Percentiles rank a stretch among this genome's conserved stretches.
Evolutionary conservation across 2,797 vertebrate genomes (phyloP).

Genomic region (Phoxinus dragarum): DNA sequence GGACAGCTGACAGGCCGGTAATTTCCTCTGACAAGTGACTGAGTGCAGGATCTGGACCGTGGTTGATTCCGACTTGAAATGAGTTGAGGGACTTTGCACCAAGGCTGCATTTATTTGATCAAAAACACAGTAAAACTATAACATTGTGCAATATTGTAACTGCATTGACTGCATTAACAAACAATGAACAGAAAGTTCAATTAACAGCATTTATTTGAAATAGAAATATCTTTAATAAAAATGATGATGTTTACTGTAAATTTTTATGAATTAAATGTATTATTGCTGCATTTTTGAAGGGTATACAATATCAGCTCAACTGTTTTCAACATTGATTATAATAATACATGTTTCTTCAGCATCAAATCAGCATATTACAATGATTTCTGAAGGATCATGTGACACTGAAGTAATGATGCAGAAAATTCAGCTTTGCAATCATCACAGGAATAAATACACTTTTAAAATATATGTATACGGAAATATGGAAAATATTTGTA

Average conservation of each 20-base stretch:
- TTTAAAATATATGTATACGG: no score
- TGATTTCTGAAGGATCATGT: background rate
- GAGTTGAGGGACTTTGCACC: conserved; percentile 48
- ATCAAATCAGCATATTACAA: background rate
- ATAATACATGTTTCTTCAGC: background rate
- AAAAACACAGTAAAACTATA: background rate
- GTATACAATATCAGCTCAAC: background rate
- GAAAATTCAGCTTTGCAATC: background rate
- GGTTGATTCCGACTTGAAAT: conserved; percentile 57
- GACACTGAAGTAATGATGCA: background rate
- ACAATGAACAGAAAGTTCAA: no score
- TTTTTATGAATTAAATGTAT: background rate
- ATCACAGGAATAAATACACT: background rate
- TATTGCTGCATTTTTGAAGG: background rate
- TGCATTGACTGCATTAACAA: no score
- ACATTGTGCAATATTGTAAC: background rate
- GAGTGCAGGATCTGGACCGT: conserved; percentile 70
- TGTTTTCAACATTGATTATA: background rate
- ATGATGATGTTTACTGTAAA: background rate
- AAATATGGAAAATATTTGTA: no score
- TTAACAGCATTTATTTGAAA: background rate
- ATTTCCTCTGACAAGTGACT: conserved; percentile 78
- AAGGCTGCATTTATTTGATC: conserved; percentile 53
- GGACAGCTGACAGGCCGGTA: conserved; percentile 65
- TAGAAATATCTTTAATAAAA: background rate